Evolutionary conservation across 2,888 invertebrate genomes (phyloP).

Genomic region (Caenorhabditis sp.): DNA sequence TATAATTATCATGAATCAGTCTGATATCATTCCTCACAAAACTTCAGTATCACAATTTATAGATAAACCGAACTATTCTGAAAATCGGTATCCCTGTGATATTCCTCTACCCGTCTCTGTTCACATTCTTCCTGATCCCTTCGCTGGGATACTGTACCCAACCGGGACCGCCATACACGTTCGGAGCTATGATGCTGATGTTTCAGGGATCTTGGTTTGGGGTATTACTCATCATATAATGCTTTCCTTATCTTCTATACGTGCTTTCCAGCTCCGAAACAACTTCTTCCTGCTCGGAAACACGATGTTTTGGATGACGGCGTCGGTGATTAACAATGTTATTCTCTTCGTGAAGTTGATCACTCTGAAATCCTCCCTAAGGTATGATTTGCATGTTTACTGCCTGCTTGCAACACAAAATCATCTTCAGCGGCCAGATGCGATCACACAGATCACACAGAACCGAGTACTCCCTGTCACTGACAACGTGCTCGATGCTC

Average conservation of each 20-base stretch:
- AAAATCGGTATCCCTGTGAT: slow-evolving; percentile 11
- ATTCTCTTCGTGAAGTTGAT: slow-evolving; percentile 15
- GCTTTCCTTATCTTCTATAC: too few relatives aligned
- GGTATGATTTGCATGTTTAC: too few relatives aligned
- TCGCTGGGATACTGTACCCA: slow-evolving; percentile 36
- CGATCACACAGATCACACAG: slow-evolving; percentile 19
- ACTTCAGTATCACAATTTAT: not conserved
- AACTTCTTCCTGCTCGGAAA: slow-evolving; percentile 13
- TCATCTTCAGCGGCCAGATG: not conserved
- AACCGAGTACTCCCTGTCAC: slow-evolving; percentile 27
- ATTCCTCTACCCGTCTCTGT: slow-evolving; percentile 20
- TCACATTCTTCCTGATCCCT: slow-evolving; percentile 33
- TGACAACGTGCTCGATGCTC: slow-evolving; percentile 29
- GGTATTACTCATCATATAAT: too few relatives aligned
- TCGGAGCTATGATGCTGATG: slow-evolving; percentile 36
- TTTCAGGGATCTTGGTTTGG: slow-evolving; percentile 19
- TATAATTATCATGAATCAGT: too few relatives aligned
- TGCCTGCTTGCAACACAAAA: too few relatives aligned
- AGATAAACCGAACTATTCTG: slow-evolving; percentile 25
- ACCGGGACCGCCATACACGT: slow-evolving; percentile 18
- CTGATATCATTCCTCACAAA: too few relatives aligned
- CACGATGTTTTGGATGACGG: slow-evolving; percentile 23
- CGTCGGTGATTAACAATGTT: not conserved
- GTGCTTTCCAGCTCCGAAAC: slow-evolving; percentile 30
- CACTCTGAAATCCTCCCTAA: not conserved